A percentile compares a stretch with the other conserved stretches of the same genome.
Conservation (phyloP, 92 coral and sea anemone genomes). For the Zoanthus sociatus region DNA sequence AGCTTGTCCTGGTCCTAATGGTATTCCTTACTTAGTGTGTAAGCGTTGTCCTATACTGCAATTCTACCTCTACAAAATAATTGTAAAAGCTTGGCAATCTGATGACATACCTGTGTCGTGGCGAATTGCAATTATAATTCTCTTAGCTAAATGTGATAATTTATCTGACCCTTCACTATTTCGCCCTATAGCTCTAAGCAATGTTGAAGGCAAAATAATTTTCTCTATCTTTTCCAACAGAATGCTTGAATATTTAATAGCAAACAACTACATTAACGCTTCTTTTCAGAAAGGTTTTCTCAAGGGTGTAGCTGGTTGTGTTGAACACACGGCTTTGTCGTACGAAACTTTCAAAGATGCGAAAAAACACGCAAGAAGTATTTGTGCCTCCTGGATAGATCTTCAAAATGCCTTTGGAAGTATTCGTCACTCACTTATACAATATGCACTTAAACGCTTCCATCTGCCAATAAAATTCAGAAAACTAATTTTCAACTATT, state of each 20-base stretch:
- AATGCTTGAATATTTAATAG: neutral
- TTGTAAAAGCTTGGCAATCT: neutral
- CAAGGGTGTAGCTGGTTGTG: neutral
- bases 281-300: neutral
- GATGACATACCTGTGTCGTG: neutral
- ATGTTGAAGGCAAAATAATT: no score
- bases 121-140: no score
- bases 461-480: neutral
- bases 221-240: no score
- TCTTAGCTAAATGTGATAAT: no score
- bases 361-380: neutral
- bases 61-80: neutral
- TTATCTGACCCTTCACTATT: neutral
- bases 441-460: constrained; percentile 7
- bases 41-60: neutral
- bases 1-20: neutral
- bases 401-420: neutral
- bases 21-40: neutral
- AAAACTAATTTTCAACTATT: neutral
- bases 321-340: constrained; percentile 2
- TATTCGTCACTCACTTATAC: constrained; percentile 2
- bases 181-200: neutral
- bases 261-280: neutral
- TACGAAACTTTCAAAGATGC: neutral
- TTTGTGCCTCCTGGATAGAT: neutral